Base-by-base conservation (phyloP, 2,888 invertebrate genomes). In the Gerris lacustris region DNA sequence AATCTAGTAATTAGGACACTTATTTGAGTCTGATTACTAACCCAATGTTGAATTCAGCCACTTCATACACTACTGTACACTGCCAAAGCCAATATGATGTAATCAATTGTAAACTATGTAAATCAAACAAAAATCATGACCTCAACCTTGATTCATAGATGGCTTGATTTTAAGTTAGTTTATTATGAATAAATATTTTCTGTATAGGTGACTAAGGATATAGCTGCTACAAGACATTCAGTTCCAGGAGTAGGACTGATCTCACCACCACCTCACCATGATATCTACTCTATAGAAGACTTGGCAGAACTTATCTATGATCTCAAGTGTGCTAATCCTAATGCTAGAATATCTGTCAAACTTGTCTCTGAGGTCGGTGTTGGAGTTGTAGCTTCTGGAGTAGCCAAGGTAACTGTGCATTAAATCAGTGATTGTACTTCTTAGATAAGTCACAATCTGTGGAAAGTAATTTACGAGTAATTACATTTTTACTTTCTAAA, bases 281-380 rank as follows among this genome's bases (percentile, higher is more conserved):
- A 99, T 79, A 99, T 99, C 82, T 99, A 99, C 83, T 97, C 96
- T 68, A 99, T 99, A 79, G 99, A 99, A 82, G 99, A 99, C 84
- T 83, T 99, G 77, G 96, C 98, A 0, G 96, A 99, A 82, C 84
- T 99, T 70, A 98, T 99, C 79, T 99, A 98, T 80, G 98, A 99
- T 82, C 83, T 99, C 75, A 99, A 99, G 82, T 95, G 94, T 79
- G 94, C 97, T 73, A 99, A 98, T 83, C 99, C 98, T 0, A 83
- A 84, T 70, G 98, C 98, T 0, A 84, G 97, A 73, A 94, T 99
- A 77, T 96, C 96, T 44, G 98, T 99, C 2, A 99, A 99, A 80
- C 84, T 99, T 44, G 99, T 99, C 2, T 98, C 98, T 0, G 98
- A 99, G 83, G 96, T 96, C 6, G 98, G 98, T 2, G 98, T 99